Evolutionary conservation across 2,113 vertebrate species (phyloP).

Genomic region (Corydoras maculifer): DNA sequence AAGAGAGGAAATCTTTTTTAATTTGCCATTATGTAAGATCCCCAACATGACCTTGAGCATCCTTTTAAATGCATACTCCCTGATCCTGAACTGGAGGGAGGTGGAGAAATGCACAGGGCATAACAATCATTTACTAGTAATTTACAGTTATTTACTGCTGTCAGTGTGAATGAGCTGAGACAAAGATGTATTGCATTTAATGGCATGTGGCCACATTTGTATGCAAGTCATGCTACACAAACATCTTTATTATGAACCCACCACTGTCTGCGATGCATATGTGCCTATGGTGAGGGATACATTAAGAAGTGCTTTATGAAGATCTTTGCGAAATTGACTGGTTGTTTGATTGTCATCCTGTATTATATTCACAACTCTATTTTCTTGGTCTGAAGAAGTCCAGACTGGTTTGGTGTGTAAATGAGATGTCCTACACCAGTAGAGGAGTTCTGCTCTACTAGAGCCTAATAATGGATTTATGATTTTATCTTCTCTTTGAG

Average conservation of each 20-base stretch:
- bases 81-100: conserved; percentile 19
- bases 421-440: conserved; percentile 27
- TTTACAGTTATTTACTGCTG: conserved; percentile 32
- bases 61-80: conserved; percentile 35
- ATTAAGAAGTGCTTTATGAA: conserved; percentile 62
- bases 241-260: conserved; percentile 61
- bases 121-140: conserved; percentile 33
- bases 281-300: conserved; percentile 51
- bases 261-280: conserved; percentile 56
- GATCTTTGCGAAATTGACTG: conserved; percentile 36
- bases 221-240: conserved; percentile 45
- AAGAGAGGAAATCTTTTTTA: conserved; percentile 12
- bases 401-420: conserved; percentile 26
- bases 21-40: conserved; percentile 8
- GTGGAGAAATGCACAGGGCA: conserved; percentile 34
- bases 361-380: too few relatives aligned
- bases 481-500: conserved; percentile 49
- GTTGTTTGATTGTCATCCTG: background rate
- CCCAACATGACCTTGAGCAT: background rate
- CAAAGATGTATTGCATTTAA: conserved; percentile 19
- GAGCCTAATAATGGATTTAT: conserved; percentile 40
- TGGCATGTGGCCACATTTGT: conserved; percentile 32
- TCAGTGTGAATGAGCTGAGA: conserved; percentile 21
- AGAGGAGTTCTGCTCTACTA: conserved; percentile 43
- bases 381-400: conserved; percentile 36